phyloP scores from a whole-genome alignment of 2,113 vertebrate species.

The Prinia subflava region DNA sequence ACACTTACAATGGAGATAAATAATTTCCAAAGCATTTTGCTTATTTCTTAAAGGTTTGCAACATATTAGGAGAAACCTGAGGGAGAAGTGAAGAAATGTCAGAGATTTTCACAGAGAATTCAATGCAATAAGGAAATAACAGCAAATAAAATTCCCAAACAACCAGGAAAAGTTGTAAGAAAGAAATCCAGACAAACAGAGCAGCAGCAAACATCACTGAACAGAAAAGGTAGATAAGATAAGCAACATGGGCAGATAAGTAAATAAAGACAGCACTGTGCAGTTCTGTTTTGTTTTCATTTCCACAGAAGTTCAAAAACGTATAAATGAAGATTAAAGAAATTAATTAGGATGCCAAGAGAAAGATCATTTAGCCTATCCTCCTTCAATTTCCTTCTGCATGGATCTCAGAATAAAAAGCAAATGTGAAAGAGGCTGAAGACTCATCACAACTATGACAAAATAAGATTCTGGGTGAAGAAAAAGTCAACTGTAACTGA shows the following conservation, averaged over 20 bases:
- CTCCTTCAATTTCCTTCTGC: background rate
- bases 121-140: background rate
- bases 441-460: background rate
- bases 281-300: background rate
- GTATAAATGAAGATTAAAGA: background rate
- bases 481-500: background rate
- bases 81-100: background rate
- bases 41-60: background rate
- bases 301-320: background rate
- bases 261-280: background rate
- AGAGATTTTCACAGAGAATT: background rate
- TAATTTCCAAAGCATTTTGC: background rate
- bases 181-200: background rate
- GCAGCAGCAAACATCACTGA: background rate
- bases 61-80: background rate
- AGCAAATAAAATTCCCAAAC: background rate
- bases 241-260: background rate
- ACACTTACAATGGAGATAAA: background rate
- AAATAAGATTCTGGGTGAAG: background rate
- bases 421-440: background rate
- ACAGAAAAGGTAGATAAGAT: constrained; percentile 3
- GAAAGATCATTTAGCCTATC: background rate
- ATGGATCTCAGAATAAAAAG: background rate
- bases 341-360: background rate
- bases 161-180: background rate